Percentiles rank a stretch among this genome's conserved stretches.
Evolutionary conservation across 2,797 vertebrate genomes (phyloP).

Genomic region (Sebastes oblongus): DNA sequence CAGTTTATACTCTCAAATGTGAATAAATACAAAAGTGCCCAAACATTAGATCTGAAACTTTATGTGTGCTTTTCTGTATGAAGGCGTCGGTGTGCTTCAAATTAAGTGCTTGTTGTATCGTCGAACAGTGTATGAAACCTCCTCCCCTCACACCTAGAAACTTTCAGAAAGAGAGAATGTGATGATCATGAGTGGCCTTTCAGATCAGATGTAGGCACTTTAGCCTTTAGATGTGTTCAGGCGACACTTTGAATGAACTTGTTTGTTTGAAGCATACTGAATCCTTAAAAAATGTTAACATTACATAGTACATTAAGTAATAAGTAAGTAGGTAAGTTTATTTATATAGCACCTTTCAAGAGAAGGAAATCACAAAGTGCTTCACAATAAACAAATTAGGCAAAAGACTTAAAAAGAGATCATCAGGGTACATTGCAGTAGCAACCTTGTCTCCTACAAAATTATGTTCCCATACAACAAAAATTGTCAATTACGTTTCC

Average conservation of each 20-base stretch:
- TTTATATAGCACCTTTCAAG: no score
- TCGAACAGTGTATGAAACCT: not conserved
- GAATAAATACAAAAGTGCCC: not conserved
- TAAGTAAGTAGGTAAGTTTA: no score
- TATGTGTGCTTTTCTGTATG: not conserved
- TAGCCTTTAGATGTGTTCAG: not conserved
- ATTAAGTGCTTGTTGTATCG: not conserved
- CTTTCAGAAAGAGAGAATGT: not conserved
- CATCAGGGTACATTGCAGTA: no score
- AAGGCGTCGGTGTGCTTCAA: not conserved
- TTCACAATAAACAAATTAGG: no score
- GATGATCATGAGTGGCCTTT: not conserved
- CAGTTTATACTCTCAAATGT: not conserved
- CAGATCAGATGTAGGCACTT: rapidly evolving
- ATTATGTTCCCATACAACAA: no score
- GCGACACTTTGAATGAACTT: not conserved
- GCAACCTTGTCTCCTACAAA: no score
- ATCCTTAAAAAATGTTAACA: not conserved
- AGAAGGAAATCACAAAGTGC: no score
- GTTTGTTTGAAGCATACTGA: no score
- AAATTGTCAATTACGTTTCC: no score
- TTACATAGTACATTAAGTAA: no score
- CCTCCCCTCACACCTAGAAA: not conserved
- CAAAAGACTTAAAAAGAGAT: no score
- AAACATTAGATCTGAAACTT: not conserved